Conservation (phyloP, 1,140 invertebrate genomes). For the Leptonema lineaticorne region DNA sequence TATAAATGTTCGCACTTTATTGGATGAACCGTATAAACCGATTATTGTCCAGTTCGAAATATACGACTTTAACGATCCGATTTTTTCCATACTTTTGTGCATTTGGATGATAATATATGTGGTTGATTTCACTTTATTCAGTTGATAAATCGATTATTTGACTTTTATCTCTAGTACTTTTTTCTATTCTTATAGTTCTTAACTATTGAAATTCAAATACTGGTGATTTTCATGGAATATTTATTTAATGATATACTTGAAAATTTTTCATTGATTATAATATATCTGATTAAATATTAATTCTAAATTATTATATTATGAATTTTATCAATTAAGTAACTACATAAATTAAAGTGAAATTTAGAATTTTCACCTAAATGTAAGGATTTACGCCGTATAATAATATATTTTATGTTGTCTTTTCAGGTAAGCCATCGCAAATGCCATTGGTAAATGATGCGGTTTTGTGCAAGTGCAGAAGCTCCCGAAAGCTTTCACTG, state of each 20-base stretch:
- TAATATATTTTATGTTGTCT: conserved; percentile 21
- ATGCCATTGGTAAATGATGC: conserved; percentile 13
- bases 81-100: not conserved
- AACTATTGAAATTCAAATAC: too few relatives aligned
- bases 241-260: too few relatives aligned
- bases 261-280: too few relatives aligned
- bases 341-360: too few relatives aligned
- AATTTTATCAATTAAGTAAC: too few relatives aligned
- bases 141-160: too few relatives aligned
- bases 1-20: not conserved
- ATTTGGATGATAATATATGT: not conserved
- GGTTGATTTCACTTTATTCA: not conserved
- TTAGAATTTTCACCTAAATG: not conserved
- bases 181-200: too few relatives aligned
- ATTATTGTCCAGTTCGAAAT: not conserved
- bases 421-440: conserved; percentile 17
- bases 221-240: too few relatives aligned
- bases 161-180: too few relatives aligned
- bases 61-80: not conserved
- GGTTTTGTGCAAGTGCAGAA: conserved; percentile 18
- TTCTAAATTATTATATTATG: too few relatives aligned
- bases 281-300: too few relatives aligned
- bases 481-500: conserved; percentile 4
- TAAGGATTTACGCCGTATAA: conserved; percentile 9
- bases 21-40: conserved; percentile 5